Base-by-base conservation (phyloP, 2,113 vertebrate genomes). In the Hepsetus odoe region DNA sequence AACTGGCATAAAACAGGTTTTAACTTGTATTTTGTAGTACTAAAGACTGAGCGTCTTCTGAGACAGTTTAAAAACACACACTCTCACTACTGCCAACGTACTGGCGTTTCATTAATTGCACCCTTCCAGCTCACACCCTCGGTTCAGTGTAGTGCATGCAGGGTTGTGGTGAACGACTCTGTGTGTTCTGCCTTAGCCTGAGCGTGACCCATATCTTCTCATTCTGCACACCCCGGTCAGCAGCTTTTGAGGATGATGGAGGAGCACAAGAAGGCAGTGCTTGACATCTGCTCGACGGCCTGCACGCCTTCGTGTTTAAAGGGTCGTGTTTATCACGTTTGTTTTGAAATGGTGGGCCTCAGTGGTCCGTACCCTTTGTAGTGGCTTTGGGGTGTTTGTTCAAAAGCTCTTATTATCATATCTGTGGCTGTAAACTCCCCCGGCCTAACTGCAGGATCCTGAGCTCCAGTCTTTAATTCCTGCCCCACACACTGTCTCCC, bases 341-440 rank as follows among this genome's bases (percentile, higher is more conserved):
- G 35, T 55, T 58, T 72, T 58, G 38, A 42, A 58, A 55, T 55
- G n/a, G 51, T 55, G 51, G 51, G 51, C 51, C n/a, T 55, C 5
- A 22, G n/a, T 55, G 51, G 51, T 32, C 38, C 38, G 28, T 56
- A 62, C 72, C 46, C 72, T 46, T 74, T 49, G 51, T 65, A 74
- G 82, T 65, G 81, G 49, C 72, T 85, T 67, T 61, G 49, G 7
- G 71, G 64, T 75, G 64, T 72, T 58, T 81, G 38, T 70, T 46
- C 68, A 61, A 62, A 38, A 42, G 70, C 24, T 26, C 49, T 69
- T 79, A 44, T 76, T 64, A 80, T 77, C 46, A 77, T 82, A 77
- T 79, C 49, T 46, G 53, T 62, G 42, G 46, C 24, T 66, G 62
- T 83, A 83, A 88, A 84, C 76, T 59, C 51, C 30, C 24, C 33